Evolutionary conservation across 2,113 vertebrate species (phyloP), one percentile per base, ranked within the genome.

Genomic region (Thermophis baileyi): DNA sequence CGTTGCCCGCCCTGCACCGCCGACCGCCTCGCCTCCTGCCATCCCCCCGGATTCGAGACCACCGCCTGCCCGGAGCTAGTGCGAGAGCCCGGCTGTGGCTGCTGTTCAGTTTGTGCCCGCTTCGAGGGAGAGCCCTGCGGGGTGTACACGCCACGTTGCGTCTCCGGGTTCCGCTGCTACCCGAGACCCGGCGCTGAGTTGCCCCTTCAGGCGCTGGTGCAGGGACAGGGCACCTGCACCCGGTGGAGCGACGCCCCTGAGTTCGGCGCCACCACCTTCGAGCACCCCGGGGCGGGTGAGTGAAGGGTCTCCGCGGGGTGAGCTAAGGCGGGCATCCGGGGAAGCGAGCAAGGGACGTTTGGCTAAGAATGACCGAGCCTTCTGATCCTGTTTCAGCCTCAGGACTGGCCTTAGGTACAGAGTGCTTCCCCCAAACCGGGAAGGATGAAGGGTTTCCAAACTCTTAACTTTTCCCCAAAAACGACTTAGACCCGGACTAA

Each of bases 111-210:
- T 1, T 96, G 96, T 93, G 95, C 96, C 92, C 96, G 95, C 85
- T 88, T 96, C 92, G 97, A 98, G 92, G 95, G 98, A 63, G 98
- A 99, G 94, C 95, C 96, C 1, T 99, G 99, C 93, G 99, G 99
- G 47, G 99, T 99, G 51, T 99, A 99, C 97, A 98, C 98, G 7
- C 98, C 98, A 0, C 97, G 98, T 94, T 99, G 99, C 97, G 98
- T 97, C 93, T 97, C 96, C 30, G 98, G 98, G 85, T 97, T 99
- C 92, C 98, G 98, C 96, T 99, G 99, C 96, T 98, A 98, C 95
- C 99, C 98, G 1, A 97, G 95, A 81, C 95, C 96, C 0, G 98
- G 97, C 49, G 96, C 98, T 20, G 98, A 98, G 86, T 95, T 98
- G 89, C 99, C 98, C 30, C 97, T 99, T 91, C 98, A 99, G 49